Evolutionary conservation across 1,140 invertebrate species (phyloP), one percentile per base, ranked within the genome.

Genomic region (Wasmannia auropunctata): DNA sequence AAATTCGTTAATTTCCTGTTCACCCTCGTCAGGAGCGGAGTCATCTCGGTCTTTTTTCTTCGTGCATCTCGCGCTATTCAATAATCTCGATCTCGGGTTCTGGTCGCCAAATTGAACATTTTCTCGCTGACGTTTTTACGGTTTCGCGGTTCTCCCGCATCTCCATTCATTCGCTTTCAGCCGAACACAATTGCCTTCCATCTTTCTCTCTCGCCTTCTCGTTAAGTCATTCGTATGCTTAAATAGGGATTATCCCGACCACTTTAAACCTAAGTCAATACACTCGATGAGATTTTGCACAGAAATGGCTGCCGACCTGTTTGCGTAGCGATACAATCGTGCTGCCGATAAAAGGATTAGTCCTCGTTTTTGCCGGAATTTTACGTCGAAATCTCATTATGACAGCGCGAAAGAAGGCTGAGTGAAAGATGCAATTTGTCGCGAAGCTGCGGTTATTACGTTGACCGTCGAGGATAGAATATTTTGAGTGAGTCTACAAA

Each of bases 261-360:
- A 72, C n/a, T 72, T 62, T 70, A 46, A 86, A 75, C 28, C 62
- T 58, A 58, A 80, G 75, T 87, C 86, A 54, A 72, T 77, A 46
- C 49, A 49, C 11, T 22, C 51, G 40, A 77, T 40, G 62, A 56
- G 46, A 83, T 62, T 62, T 16, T 46, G 40, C 77, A n/a, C n/a
- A 77, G 63, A 85, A 88, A 54, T 60, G 54, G 11, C 54, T 19
- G 43, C 2, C n/a, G 16, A 43, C 60, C 60, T 43, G 8, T 51
- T 88, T 70, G 69, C 74, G 46, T 14, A 19, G 8, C 28, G 46
- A 70, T 81, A 72, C 76, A 70, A 70, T 46, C 43, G 46, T 40
- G 3, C 37, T n/a, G 51, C 16, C 40, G 74, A 49, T 65, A 72
- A 80, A 72, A 54, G 16, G 40, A 79, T 49, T 58, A 65, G 16